Conservation (phyloP, 2,888 invertebrate species). For the Melinopterus prodromus region DNA sequence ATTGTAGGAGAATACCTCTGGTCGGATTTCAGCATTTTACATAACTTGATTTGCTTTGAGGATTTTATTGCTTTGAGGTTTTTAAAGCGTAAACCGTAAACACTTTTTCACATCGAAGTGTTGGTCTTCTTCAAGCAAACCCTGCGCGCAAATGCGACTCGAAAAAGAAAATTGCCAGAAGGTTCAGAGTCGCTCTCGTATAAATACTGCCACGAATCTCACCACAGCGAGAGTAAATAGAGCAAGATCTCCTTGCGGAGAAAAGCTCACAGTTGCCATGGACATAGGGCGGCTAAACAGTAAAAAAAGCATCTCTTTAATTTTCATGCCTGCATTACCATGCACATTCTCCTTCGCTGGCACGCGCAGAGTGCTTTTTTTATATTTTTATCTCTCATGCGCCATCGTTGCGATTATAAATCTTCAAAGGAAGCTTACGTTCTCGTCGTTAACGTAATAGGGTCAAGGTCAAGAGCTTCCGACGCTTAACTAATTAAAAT, state of each 20-base stretch:
- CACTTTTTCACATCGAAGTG: neutral
- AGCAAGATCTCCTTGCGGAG: neutral
- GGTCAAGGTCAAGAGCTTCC: neutral
- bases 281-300: neutral
- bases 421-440: neutral
- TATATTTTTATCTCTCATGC: neutral
- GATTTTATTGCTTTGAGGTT: neutral
- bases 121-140: neutral
- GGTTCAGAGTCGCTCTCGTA: neutral
- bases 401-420: neutral
- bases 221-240: neutral
- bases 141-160: neutral
- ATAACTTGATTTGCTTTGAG: neutral
- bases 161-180: neutral
- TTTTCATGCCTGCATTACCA: neutral
- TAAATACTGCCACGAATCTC: neutral
- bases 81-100: neutral
- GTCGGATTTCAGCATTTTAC: neutral
- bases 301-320: neutral
- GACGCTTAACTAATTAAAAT: neutral
- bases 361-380: neutral
- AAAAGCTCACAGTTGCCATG: neutral
- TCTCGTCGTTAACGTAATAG: neutral
- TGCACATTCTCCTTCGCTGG: neutral
- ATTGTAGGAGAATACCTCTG: neutral